Conservation (phyloP, 2,113 vertebrate genomes). For the Puffinus mauretanicus region DNA sequence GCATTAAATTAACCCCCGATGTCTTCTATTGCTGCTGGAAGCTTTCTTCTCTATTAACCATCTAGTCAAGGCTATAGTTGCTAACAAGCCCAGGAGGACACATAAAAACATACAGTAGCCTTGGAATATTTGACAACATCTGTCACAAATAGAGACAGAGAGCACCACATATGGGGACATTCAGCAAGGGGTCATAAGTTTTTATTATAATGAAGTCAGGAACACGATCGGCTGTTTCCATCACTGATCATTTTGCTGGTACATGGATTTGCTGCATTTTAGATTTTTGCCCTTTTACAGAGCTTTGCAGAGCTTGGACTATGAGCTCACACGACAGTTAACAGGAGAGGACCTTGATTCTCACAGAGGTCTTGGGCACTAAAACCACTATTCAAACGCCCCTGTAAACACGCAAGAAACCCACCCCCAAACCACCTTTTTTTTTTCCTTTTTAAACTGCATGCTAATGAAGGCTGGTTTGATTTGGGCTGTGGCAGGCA, state of each 20-base stretch:
- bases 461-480: not conserved
- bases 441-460: not conserved
- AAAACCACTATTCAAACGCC: rapidly evolving
- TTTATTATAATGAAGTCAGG: not conserved
- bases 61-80: not conserved
- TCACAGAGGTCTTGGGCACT: not conserved
- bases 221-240: not conserved
- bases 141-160: not conserved
- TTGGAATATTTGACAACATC: not conserved
- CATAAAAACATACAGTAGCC: not conserved
- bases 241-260: not conserved
- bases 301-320: not conserved
- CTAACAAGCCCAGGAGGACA: not conserved
- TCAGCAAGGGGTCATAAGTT: not conserved
- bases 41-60: not conserved
- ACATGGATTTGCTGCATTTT: not conserved
- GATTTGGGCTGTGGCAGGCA: not conserved
- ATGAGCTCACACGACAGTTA: not conserved
- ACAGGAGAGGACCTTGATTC: rapidly evolving
- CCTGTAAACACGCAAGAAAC: not conserved
- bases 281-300: not conserved
- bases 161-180: not conserved
- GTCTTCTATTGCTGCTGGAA: not conserved
- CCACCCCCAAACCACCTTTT: not conserved
- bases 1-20: not conserved